A percentile compares a stretch with the other conserved stretches of the same genome.
These are phyloP conservation scores for Zaprionus kolodkinae DNA, from an alignment of 1,140 invertebrate genomes.

Conservation along the genomic window DNA sequence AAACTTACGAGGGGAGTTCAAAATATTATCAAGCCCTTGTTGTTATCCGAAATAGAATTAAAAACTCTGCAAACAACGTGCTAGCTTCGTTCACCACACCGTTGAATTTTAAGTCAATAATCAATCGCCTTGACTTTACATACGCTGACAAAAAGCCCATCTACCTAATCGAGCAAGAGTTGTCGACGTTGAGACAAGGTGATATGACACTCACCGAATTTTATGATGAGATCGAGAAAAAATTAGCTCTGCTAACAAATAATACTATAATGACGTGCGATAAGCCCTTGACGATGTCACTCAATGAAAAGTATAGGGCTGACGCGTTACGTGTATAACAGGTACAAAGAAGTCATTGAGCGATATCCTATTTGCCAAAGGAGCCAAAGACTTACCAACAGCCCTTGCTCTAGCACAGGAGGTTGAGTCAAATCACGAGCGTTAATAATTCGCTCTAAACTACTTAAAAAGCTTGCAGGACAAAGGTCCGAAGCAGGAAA, in stretches of 20 bases:
- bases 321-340: constrained; percentile 2
- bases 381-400: background rate
- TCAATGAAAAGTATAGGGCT: constrained; percentile 3
- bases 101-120: constrained; percentile 10
- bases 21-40: background rate
- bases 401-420: background rate
- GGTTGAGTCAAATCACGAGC: background rate
- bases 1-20: background rate
- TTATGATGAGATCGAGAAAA: constrained; percentile 11
- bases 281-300: background rate
- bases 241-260: background rate
- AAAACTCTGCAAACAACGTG: too few species aligned
- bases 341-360: constrained; percentile 1
- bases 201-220: constrained; percentile 6
- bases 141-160: constrained; percentile 22
- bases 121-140: constrained; percentile 15
- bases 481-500: background rate
- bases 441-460: background rate
- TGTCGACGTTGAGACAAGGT: constrained; percentile 9
- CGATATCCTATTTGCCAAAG: constrained; percentile 1
- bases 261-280: background rate
- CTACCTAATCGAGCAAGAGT: constrained; percentile 13
- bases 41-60: too few species aligned
- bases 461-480: background rate
- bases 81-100: background rate